Evolutionary conservation across 2,113 vertebrate genomes (phyloP).

Genomic region (Oxyura jamaicensis): DNA sequence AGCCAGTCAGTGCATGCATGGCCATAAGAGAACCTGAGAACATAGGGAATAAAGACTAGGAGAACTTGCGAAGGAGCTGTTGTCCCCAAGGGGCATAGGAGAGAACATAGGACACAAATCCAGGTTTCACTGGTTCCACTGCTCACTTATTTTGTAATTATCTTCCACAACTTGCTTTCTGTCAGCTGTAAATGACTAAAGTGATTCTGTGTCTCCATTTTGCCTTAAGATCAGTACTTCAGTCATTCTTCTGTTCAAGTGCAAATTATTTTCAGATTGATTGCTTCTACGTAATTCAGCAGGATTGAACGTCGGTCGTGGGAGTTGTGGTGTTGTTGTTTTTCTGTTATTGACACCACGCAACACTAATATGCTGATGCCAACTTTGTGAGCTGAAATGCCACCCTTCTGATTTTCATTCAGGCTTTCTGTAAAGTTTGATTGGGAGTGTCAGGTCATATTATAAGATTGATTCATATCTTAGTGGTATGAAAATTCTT

Average conservation of each 20-base stretch:
- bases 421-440: background rate
- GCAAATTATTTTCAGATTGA: background rate
- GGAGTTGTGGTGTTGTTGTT: background rate
- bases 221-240: background rate
- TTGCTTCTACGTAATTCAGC: background rate
- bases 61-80: background rate
- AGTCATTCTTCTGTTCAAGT: fast-evolving
- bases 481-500: background rate
- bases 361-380: background rate
- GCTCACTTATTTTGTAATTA: background rate
- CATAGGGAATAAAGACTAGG: background rate
- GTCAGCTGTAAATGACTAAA: background rate
- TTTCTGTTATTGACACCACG: background rate
- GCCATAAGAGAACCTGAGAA: background rate
- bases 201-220: background rate
- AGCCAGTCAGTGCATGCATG: background rate
- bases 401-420: background rate
- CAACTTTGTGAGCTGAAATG: background rate
- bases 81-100: background rate
- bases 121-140: background rate
- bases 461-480: background rate
- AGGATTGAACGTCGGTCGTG: background rate
- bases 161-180: background rate
- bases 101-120: background rate
- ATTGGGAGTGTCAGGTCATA: background rate